A percentile compares a stretch with the other conserved stretches of the same genome.
Evolutionary conservation across 35 echinoderm and acorn worm genomes (phyloP).

Genomic region (Heliocidaris tuberculata): DNA sequence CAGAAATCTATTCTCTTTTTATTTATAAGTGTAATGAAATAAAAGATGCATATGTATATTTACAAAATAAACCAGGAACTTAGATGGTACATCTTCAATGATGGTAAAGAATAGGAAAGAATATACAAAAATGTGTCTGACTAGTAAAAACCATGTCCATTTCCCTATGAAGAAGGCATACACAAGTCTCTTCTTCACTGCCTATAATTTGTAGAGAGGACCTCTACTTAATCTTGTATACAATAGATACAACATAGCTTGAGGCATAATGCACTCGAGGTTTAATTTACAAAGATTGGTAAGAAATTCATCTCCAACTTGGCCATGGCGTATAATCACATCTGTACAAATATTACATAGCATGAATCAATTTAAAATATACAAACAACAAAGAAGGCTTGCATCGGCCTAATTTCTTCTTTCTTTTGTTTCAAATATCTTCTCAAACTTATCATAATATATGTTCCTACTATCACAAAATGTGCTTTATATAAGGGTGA

Average conservation of each 20-base stretch:
- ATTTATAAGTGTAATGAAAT: neutral
- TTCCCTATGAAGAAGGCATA: neutral
- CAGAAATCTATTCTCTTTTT: neutral
- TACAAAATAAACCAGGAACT: neutral
- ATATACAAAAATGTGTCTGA: neutral
- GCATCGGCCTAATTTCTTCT: neutral
- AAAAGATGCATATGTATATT: neutral
- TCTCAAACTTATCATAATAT: neutral
- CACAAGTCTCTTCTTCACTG: neutral
- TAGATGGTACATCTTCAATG: neutral
- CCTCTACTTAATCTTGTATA: neutral
- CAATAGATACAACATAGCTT: neutral
- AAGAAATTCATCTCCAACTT: neutral
- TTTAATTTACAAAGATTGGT: neutral
- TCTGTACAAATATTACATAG: neutral
- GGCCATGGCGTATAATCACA: neutral
- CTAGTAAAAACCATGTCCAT: neutral
- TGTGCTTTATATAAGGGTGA: neutral
- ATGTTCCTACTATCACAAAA: neutral
- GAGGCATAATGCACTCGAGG: neutral
- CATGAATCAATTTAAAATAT: slow-evolving; percentile 13
- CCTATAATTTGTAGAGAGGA: neutral
- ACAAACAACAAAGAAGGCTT: neutral
- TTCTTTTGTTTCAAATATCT: neutral
- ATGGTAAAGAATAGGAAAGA: neutral